These are phyloP conservation scores for Edolisoma coerulescens DNA, from an alignment of 2,113 vertebrate species.

Conservation along the genomic window DNA sequence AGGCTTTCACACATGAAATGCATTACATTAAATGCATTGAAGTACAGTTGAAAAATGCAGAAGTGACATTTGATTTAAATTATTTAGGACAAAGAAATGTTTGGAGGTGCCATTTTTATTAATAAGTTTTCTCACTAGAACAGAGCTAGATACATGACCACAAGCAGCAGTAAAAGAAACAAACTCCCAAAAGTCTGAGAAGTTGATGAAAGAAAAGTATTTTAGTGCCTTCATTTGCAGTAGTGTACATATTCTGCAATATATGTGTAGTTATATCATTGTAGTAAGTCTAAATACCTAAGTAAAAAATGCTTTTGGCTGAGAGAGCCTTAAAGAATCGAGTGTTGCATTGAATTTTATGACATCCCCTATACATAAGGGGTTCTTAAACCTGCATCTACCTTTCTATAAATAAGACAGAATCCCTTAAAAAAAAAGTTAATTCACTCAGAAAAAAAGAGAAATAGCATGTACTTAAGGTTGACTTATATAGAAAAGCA, in stretches of 20 bases:
- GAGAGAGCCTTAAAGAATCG: background rate
- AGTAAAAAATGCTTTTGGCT: background rate
- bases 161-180: background rate
- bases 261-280: background rate
- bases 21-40: background rate
- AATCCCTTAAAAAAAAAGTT: background rate
- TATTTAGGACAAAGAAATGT: background rate
- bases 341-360: background rate
- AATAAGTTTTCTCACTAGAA: background rate
- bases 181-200: background rate
- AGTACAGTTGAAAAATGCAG: background rate
- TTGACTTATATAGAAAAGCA: background rate
- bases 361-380: accelerated
- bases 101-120: background rate
- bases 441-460: background rate
- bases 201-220: background rate
- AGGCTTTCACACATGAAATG: background rate
- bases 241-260: background rate
- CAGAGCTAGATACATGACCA: background rate
- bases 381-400: background rate
- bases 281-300: background rate
- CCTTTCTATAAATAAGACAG: background rate
- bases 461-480: no score
- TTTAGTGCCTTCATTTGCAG: background rate
- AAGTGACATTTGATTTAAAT: background rate